Conservation (phyloP, 1,140 invertebrate species). For the Glomeris maerens region DNA sequence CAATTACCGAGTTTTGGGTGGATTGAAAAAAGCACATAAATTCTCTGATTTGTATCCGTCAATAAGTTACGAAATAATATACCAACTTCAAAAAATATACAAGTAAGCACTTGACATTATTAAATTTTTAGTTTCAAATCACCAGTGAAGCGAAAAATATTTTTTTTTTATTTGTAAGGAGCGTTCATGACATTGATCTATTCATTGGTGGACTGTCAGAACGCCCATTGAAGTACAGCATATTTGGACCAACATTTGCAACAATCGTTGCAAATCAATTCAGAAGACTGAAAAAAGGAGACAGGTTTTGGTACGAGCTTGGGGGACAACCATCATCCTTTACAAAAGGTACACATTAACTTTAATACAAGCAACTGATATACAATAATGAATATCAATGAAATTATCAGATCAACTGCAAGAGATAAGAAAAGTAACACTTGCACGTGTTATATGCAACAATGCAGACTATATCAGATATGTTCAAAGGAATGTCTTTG, state of each 20-base stretch:
- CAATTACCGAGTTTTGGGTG: slow-evolving; percentile 57
- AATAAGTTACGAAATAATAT: not conserved
- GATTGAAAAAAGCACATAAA: slow-evolving; percentile 26
- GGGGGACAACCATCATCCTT: slow-evolving; percentile 83
- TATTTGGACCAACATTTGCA: slow-evolving; percentile 87
- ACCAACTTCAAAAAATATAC: not conserved
- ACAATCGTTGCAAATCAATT: slow-evolving; percentile 95
- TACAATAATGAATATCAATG: not conserved
- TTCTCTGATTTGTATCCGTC: slow-evolving; percentile 26
- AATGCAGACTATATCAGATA: slow-evolving; percentile 48
- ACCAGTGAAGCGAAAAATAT: no score
- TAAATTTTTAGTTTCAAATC: no score
- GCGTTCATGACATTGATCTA: slow-evolving; percentile 73
- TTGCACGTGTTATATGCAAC: slow-evolving; percentile 59
- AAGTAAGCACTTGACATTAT: not conserved
- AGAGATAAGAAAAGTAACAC: slow-evolving; percentile 51
- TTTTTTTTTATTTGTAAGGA: no score
- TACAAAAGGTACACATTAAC: slow-evolving; percentile 40
- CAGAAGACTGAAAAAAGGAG: slow-evolving; percentile 71
- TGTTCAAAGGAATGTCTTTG: not conserved
- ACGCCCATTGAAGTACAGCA: slow-evolving; percentile 61
- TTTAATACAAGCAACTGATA: not conserved
- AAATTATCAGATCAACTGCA: slow-evolving; percentile 39
- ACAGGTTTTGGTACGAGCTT: slow-evolving; percentile 93
- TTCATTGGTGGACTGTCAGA: slow-evolving; percentile 90